Evolutionary conservation across 2,888 invertebrate genomes (phyloP), one percentile per base, ranked within the genome.

Genomic region (Schizaphis graminum): DNA sequence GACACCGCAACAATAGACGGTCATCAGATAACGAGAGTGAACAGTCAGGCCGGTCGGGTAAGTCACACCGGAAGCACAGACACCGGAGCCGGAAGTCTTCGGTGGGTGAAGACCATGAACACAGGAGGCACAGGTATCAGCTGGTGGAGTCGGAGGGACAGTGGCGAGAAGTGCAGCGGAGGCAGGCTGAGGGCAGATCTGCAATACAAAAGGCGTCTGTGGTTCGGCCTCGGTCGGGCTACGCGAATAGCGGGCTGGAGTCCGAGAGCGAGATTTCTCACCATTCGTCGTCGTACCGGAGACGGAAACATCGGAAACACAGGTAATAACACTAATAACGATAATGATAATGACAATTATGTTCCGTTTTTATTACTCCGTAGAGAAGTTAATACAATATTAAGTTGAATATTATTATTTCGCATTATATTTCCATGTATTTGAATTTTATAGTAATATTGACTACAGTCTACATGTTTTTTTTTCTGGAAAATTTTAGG

Each of bases 11-110:
- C 95, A 77, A 77, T 77, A 97, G 98, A 95, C 97, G 97, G 95
- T 97, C 98, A 95, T 98, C 98, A 1, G 98, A 98, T 96, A 98
- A 98, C 95, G 98, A 98, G 96, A 98, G 98, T 95, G 98, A 98
- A 96, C 96, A 98, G 95, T 98, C 98, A 0, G 97, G 98, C 94
- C 97, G 98, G 86, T 98, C 98, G 16, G 89, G 94, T 49, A 94
- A 94, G 47, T 88, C 94, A 77, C 94, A 95, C 86, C 94, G 95
- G 67, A 94, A 95, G 91, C 95, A 95, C 91, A 85, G 95, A 47
- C 95, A 95, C 90, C 94, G 95, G 88, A 95, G 95, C 77, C 94
- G 95, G 93, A 94, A 95, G 91, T 95, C 95, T 8, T 95, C 95
- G 85, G 95, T 94, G 85, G 95, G 95, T 87, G 95, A 53, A 5